Percentiles rank a stretch among this genome's conserved stretches.
Conservation (phyloP, 2,888 invertebrate species). For the Cylloceria caligata region DNA sequence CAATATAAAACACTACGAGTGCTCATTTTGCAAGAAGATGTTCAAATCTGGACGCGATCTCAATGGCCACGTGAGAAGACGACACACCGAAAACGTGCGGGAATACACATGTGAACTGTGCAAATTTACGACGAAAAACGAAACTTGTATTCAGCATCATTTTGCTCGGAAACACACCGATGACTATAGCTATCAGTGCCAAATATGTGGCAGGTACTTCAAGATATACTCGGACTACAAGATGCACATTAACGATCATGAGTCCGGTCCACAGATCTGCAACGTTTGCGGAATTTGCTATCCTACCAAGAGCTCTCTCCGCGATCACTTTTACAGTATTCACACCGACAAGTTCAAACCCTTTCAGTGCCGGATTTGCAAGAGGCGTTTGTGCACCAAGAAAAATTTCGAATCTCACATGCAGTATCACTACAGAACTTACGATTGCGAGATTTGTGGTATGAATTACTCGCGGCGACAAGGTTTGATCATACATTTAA, state of each 20-base stretch:
- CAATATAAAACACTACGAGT: not conserved
- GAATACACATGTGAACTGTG: not conserved
- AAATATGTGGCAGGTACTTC: slow-evolving; percentile 55
- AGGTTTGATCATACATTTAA: not conserved
- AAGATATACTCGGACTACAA: slow-evolving; percentile 53
- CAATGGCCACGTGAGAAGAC: not conserved
- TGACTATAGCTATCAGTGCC: slow-evolving; percentile 49
- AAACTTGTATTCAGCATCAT: slow-evolving; percentile 51
- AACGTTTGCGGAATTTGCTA: slow-evolving; percentile 56
- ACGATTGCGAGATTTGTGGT: slow-evolving; percentile 46
- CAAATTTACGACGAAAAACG: slow-evolving; percentile 35
- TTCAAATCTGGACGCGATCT: not conserved
- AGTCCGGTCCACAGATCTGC: slow-evolving; percentile 49
- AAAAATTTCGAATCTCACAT: slow-evolving; percentile 33
- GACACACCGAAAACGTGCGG: not conserved
- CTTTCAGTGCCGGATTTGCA: slow-evolving; percentile 54
- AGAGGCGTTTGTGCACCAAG: not conserved
- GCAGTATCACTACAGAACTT: slow-evolving; percentile 44
- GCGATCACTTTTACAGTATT: slow-evolving; percentile 46
- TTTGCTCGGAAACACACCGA: slow-evolving; percentile 51
- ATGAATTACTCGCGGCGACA: not conserved
- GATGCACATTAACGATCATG: slow-evolving; percentile 52
- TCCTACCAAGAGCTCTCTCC: slow-evolving; percentile 52
- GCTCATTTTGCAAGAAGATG: not conserved
- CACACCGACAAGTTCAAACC: slow-evolving; percentile 44